Evolutionary conservation across 2,888 invertebrate species (phyloP).

Genomic region (Pardosa pseudoannulata): DNA sequence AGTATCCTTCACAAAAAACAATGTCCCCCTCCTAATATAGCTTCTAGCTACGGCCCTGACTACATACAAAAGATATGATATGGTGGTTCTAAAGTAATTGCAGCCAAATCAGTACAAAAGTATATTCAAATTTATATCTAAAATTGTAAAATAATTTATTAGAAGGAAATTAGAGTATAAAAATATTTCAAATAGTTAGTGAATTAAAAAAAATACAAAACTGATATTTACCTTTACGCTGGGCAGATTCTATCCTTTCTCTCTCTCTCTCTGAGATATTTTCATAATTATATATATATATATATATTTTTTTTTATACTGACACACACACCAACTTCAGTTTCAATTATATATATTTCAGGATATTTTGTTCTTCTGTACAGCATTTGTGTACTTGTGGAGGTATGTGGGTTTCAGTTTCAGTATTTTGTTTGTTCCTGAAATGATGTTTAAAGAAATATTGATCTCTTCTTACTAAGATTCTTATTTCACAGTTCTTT

Average conservation of each 20-base stretch:
- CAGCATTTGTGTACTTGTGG: background rate
- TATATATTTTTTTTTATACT: too few species aligned
- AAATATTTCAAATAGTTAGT: too few species aligned
- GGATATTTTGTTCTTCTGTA: conserved; percentile 5
- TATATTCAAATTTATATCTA: too few species aligned
- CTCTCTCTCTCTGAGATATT: conserved; percentile 28
- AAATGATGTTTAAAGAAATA: conserved; percentile 24
- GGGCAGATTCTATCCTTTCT: conserved; percentile 53
- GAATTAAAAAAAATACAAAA: background rate
- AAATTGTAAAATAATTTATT: too few species aligned
- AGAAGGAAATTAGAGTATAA: too few species aligned
- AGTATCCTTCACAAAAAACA: too few species aligned
- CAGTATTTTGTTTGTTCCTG: conserved; percentile 4
- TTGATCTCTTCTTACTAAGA: conserved; percentile 23
- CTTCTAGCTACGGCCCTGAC: too few species aligned
- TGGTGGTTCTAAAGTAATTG: too few species aligned
- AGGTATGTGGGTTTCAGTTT: background rate
- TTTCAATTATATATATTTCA: background rate
- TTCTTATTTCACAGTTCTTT: conserved; percentile 64
- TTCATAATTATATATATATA: too few species aligned
- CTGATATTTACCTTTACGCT: conserved; percentile 42
- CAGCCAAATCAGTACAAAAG: too few species aligned
- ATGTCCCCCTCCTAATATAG: too few species aligned
- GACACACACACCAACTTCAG: background rate
- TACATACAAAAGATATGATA: too few species aligned